phyloP scores from a whole-genome alignment of 2,797 vertebrate species.

The Neomorphus geoffroyi region DNA sequence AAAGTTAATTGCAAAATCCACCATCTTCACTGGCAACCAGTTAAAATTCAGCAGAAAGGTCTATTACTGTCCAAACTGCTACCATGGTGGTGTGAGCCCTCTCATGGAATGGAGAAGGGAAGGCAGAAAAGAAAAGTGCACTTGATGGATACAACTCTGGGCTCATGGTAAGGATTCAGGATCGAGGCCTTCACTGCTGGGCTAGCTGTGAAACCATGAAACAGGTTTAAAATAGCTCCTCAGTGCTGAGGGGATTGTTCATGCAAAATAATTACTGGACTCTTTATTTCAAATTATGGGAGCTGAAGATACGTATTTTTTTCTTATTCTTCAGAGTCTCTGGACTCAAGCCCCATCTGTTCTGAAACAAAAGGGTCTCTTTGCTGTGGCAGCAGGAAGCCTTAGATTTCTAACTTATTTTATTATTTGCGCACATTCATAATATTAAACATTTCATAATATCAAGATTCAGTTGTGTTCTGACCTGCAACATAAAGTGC shows the following conservation, averaged over 20 bases:
- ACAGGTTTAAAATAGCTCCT: not conserved
- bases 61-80: not conserved
- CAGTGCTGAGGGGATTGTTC: not conserved
- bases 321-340: not conserved
- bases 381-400: not conserved
- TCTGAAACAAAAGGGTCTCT: not conserved
- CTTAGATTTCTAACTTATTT: not conserved
- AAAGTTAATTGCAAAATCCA: not conserved
- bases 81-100: not conserved
- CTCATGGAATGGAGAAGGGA: not conserved
- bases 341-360: not conserved
- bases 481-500: not conserved
- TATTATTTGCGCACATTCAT: not conserved
- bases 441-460: not conserved
- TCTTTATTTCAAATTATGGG: not conserved
- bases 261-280: not conserved
- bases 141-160: not conserved
- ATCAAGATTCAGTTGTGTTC: not conserved
- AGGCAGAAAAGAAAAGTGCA: not conserved
- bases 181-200: not conserved
- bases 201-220: not conserved
- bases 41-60: conserved; percentile 2
- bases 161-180: not conserved
- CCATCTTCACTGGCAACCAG: not conserved
- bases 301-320: not conserved